Evolutionary conservation across 2,113 vertebrate genomes (phyloP), one percentile per base, ranked within the genome.

Genomic region (Xyliphius kryptos): DNA sequence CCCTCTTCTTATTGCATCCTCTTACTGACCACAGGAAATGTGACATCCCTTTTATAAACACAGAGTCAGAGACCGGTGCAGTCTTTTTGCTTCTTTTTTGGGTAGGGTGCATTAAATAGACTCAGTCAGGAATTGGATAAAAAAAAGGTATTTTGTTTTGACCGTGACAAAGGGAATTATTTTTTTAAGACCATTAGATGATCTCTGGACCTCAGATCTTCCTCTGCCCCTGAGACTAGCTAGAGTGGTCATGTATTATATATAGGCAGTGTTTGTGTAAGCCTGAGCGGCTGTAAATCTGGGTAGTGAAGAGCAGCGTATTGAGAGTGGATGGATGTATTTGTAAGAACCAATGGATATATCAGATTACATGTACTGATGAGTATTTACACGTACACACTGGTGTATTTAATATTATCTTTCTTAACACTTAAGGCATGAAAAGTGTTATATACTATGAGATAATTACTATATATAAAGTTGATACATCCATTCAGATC

Each of bases 221-320:
- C 49, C 70, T 11, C 57, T n/a, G 19, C 71, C 75, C 56, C 32
- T 77, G 76, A 69, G 48, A 38, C 22, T 71, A 71, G 80, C 72
- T 71, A 72, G 76, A 79, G 73, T 79, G 69, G 54, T 76, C 80
- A 80, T 87, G 77, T 81, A 85, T 85, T 80, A 83, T 83, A 77
- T 69, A 86, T 85, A 68, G 78, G 77, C 63, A 53, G 72, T 70
- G 78, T 82, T n/a, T n/a, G n/a, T n/a, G n/a, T n/a, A 7, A 46
- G 51, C 14, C 43, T 12, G 61, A 68, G 73, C 69, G 68, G 16
- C 37, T 61, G 70, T 67, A 17, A 46, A 19, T 48, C 53, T 38
- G 53, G 17, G 17, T 14, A 56, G 52, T n/a, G n/a, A n/a, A 11
- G 63, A 65, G 63, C 60, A 69, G 69, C 75, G 61, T 59, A 38